Percentiles rank a stretch among this genome's conserved stretches.
Evolutionary conservation across 2,888 invertebrate species (phyloP).

Genomic region (Nemapogon koenigi): DNA sequence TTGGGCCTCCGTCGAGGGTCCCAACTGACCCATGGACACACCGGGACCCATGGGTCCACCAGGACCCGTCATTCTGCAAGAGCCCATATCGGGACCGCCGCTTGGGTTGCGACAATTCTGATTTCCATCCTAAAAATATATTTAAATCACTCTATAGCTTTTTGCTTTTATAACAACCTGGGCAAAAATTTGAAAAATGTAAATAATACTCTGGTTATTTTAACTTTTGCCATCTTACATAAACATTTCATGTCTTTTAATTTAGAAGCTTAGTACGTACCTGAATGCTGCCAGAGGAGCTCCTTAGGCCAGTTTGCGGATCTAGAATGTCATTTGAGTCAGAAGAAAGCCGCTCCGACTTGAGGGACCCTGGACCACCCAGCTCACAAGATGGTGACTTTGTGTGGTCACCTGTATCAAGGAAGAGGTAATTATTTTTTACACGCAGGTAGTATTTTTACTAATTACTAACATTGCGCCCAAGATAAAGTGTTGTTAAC

Average conservation of each 20-base stretch:
- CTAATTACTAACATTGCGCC: too few species aligned
- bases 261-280: constrained; percentile 29
- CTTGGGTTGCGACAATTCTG: constrained; percentile 54
- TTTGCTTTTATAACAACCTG: too few species aligned
- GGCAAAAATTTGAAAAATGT: too few species aligned
- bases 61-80: constrained; percentile 44
- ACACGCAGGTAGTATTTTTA: too few species aligned
- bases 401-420: constrained; percentile 56
- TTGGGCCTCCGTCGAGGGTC: constrained; percentile 68
- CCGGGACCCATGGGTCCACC: constrained; percentile 51
- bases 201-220: too few species aligned
- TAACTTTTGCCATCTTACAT: too few species aligned
- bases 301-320: constrained; percentile 56
- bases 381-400: constrained; percentile 58
- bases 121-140: constrained; percentile 51
- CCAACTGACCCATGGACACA: constrained; percentile 51
- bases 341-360: constrained; percentile 56
- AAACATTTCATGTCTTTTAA: too few species aligned
- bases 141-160: too few species aligned
- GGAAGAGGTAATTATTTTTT: too few species aligned
- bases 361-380: constrained; percentile 56
- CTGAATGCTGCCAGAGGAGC: constrained; percentile 46
- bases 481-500: too few species aligned
- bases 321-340: constrained; percentile 60
- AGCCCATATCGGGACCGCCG: constrained; percentile 46